These are phyloP conservation scores for Marasmarcha lunaedactyla DNA, from an alignment of 2,888 invertebrate genomes.

Conservation along the genomic window DNA sequence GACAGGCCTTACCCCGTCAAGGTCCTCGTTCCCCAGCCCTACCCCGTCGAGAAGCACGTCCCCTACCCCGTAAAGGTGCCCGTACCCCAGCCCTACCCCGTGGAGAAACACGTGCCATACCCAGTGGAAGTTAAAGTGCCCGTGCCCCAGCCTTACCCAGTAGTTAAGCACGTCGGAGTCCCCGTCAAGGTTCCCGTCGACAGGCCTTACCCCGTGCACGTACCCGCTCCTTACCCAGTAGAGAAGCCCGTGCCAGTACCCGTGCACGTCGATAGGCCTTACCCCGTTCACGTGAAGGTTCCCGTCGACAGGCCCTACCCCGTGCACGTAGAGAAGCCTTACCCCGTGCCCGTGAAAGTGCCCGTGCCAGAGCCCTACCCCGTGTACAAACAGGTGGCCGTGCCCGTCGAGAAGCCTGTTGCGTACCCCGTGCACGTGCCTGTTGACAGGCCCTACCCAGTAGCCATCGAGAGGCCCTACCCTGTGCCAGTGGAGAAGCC, in stretches of 20 bases:
- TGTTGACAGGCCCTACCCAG: conserved; percentile 75
- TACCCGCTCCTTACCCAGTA: conserved; percentile 70
- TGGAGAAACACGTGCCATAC: conserved; percentile 79
- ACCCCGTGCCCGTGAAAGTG: conserved; percentile 68
- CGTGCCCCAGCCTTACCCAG: conserved; percentile 81
- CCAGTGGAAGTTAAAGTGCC: conserved; percentile 81
- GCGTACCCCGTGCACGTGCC: conserved; percentile 75
- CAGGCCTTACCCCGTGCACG: conserved; percentile 78
- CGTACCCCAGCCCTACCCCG: conserved; percentile 82
- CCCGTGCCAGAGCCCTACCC: conserved; percentile 71
- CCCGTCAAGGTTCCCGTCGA: conserved; percentile 79
- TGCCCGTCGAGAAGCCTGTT: conserved; percentile 71
- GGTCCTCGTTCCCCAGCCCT: conserved; percentile 82
- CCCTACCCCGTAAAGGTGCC: conserved; percentile 81
- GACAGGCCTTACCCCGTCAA: conserved; percentile 85
- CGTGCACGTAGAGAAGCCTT: conserved; percentile 63
- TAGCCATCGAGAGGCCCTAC: conserved; percentile 58
- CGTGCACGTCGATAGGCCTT: conserved; percentile 74
- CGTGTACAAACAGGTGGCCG: conserved; percentile 75
- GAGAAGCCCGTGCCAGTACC: conserved; percentile 74
- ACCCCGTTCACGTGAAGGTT: conserved; percentile 72
- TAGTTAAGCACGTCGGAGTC: conserved; percentile 72
- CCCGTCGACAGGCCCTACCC: conserved; percentile 74
- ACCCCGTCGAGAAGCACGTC: conserved; percentile 82
- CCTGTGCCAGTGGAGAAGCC: conserved; percentile 67